Evolutionary conservation across 2,888 invertebrate species (phyloP).

Genomic region (Tenthredo distinguenda): DNA sequence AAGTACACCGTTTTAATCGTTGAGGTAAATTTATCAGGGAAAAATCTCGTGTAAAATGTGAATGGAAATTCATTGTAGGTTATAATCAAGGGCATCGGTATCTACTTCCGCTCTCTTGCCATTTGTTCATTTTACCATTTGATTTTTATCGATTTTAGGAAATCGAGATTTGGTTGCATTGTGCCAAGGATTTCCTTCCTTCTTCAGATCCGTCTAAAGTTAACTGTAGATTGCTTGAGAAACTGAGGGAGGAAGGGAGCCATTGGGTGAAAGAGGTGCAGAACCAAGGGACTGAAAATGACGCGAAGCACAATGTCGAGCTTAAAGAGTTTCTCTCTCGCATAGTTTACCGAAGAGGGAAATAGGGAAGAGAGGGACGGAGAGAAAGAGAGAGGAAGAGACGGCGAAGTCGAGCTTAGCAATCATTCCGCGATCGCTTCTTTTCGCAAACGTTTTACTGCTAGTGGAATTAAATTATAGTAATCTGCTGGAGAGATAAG

Average conservation of each 20-base stretch:
- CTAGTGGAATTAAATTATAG: conserved; percentile 37
- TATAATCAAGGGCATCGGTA: too few species aligned
- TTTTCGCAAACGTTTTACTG: conserved; percentile 37
- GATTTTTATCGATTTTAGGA: background rate
- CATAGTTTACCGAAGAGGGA: background rate
- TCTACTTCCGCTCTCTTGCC: background rate
- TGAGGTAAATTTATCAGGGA: too few species aligned
- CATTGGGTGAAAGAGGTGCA: conserved; percentile 22
- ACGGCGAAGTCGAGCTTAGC: conserved; percentile 30
- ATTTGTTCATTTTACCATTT: background rate
- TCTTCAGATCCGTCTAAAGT: conserved; percentile 58
- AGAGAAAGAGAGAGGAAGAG: background rate
- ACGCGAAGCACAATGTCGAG: conserved; percentile 33
- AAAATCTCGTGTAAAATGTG: background rate
- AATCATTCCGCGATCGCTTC: conserved; percentile 38
- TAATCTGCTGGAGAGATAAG: conserved; percentile 40
- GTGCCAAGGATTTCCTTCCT: background rate
- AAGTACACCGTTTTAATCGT: background rate
- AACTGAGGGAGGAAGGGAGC: conserved; percentile 27
- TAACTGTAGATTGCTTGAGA: conserved; percentile 60
- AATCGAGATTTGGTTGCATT: background rate
- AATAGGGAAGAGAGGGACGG: background rate
- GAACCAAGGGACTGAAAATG: conserved; percentile 34
- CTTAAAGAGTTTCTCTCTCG: conserved; percentile 8
- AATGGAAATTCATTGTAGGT: background rate